Conservation (phyloP, 2,888 invertebrate genomes). For the Tetropium fuscum region DNA sequence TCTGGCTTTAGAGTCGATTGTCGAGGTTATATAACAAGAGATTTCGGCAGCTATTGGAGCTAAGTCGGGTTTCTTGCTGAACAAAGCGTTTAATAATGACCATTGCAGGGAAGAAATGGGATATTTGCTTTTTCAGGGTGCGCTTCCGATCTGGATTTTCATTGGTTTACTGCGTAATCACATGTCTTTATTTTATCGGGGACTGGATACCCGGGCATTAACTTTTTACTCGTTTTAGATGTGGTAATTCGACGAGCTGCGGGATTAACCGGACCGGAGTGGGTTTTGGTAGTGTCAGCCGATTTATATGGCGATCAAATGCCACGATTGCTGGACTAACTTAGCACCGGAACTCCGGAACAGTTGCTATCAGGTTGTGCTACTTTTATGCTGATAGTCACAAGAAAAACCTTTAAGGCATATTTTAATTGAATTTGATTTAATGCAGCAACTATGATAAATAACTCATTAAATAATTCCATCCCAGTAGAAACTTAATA, state of each 20-base stretch:
- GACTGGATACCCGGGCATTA: slow-evolving; percentile 39
- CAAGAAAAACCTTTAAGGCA: too few relatives aligned
- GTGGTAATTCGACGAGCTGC: slow-evolving; percentile 55
- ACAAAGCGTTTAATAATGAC: slow-evolving; percentile 67
- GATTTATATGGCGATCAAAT: slow-evolving; percentile 15
- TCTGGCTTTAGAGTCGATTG: slow-evolving; percentile 56
- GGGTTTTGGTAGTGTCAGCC: slow-evolving; percentile 54
- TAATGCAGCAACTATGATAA: too few relatives aligned
- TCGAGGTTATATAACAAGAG: slow-evolving; percentile 61
- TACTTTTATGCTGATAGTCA: too few relatives aligned
- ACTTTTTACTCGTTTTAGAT: slow-evolving; percentile 47
- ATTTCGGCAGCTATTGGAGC: slow-evolving; percentile 62
- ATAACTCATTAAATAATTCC: too few relatives aligned
- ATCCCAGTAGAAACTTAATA: too few relatives aligned
- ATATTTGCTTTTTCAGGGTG: slow-evolving; percentile 55
- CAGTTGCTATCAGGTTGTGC: too few relatives aligned
- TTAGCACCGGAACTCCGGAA: too few relatives aligned
- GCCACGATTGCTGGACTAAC: too few relatives aligned
- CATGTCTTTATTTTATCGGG: slow-evolving; percentile 49
- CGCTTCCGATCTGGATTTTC: slow-evolving; percentile 44
- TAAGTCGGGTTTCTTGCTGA: slow-evolving; percentile 63
- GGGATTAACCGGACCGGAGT: slow-evolving; percentile 51
- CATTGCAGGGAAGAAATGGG: slow-evolving; percentile 53
- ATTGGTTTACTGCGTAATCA: slow-evolving; percentile 54
- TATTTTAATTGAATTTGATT: too few relatives aligned